phyloP scores from a whole-genome alignment of 2,797 vertebrate species.

The Dipus sagitta region DNA sequence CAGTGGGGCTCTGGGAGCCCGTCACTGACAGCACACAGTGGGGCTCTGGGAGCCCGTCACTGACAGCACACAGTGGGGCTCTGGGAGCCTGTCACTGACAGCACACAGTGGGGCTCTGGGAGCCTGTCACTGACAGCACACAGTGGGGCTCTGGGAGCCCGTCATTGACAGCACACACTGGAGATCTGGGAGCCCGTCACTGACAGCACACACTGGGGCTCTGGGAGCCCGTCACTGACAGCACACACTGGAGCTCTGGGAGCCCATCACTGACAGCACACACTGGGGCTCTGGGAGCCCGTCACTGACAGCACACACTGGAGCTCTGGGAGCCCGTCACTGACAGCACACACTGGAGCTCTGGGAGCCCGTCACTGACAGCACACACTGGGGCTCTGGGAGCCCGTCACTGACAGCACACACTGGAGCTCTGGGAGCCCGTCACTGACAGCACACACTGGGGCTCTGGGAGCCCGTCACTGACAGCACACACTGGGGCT shows the following conservation, averaged over 20 bases:
- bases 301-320: rapidly evolving
- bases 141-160: rapidly evolving
- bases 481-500: rapidly evolving
- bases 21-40: rapidly evolving
- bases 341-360: rapidly evolving
- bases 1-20: rapidly evolving
- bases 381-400: rapidly evolving
- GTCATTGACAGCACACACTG: rapidly evolving
- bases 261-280: rapidly evolving
- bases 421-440: rapidly evolving
- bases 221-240: not conserved
- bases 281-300: rapidly evolving
- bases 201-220: rapidly evolving
- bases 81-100: not conserved
- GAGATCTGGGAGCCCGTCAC: not conserved
- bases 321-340: not conserved
- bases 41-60: not conserved
- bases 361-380: not conserved
- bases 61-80: rapidly evolving
- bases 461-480: not conserved
- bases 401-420: not conserved
- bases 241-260: rapidly evolving
- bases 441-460: rapidly evolving
- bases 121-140: not conserved
- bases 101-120: rapidly evolving